Percentiles rank a stretch among this genome's conserved stretches.
Evolutionary conservation across 2,888 invertebrate genomes (phyloP).

Genomic region (Gnatocerus cornutus): DNA sequence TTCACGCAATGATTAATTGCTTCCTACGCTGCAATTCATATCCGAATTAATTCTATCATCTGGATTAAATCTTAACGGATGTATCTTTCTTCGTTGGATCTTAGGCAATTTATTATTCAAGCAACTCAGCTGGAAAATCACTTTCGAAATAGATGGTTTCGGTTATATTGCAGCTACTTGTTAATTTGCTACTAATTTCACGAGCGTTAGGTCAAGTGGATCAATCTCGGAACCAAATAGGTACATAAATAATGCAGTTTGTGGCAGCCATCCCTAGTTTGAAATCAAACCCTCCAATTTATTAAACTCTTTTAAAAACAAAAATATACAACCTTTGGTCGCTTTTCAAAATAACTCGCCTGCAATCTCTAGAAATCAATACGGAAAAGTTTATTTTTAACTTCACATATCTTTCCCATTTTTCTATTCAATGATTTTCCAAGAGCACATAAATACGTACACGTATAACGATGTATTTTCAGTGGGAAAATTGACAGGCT

Average conservation of each 20-base stretch:
- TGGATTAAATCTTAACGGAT: constrained; percentile 20
- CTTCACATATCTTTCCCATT: constrained; percentile 1
- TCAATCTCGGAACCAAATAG: constrained; percentile 14
- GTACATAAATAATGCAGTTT: constrained; percentile 3
- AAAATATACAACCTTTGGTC: constrained; percentile 1
- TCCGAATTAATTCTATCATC: constrained; percentile 35
- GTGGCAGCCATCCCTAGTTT: not conserved
- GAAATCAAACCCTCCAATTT: no score
- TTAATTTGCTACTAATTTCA: constrained; percentile 30
- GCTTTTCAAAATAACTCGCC: constrained; percentile 10
- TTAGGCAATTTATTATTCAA: constrained; percentile 35
- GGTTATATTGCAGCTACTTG: constrained; percentile 26
- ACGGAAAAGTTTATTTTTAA: constrained; percentile 31
- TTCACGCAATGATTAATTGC: constrained; percentile 24
- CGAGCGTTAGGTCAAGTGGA: constrained; percentile 22
- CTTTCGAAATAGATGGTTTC: constrained; percentile 19
- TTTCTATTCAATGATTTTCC: not conserved
- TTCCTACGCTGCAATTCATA: constrained; percentile 35
- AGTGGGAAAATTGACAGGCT: no score
- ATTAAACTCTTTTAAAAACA: not conserved
- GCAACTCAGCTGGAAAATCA: constrained; percentile 37
- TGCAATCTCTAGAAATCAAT: constrained; percentile 30
- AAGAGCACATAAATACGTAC: not conserved
- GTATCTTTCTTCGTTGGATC: constrained; percentile 20
- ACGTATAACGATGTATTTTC: not conserved